phyloP scores from a whole-genome alignment of 2,888 invertebrate genomes.

The Athalia circularis region DNA sequence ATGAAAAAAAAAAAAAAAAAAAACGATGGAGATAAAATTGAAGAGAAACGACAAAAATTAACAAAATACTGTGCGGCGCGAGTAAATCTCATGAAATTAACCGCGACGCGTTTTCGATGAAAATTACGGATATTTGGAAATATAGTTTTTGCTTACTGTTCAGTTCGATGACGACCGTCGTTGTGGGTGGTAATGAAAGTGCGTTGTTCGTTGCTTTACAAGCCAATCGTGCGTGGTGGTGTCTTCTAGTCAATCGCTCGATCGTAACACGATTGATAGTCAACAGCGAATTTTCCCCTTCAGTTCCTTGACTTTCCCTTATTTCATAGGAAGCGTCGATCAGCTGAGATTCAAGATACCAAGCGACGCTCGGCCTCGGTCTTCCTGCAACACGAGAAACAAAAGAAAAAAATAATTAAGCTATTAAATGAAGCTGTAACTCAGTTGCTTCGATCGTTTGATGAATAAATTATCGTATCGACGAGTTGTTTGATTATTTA shows the following conservation, averaged over 20 bases:
- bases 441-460: too few relatives aligned
- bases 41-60: too few relatives aligned
- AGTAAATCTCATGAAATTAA: neutral
- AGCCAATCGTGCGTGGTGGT: constrained; percentile 88
- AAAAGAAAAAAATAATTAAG: neutral
- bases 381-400: constrained; percentile 76
- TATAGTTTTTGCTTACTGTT: constrained; percentile 82
- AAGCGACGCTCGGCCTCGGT: constrained; percentile 86
- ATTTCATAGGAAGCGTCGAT: constrained; percentile 89
- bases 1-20: too few relatives aligned
- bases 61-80: too few relatives aligned
- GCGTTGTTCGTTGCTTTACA: constrained; percentile 94
- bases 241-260: constrained; percentile 87
- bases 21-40: too few relatives aligned
- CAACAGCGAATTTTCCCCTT: constrained; percentile 77
- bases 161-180: constrained; percentile 88
- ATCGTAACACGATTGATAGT: constrained; percentile 89
- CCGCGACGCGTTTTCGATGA: neutral
- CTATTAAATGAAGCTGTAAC: neutral
- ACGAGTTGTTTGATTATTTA: too few relatives aligned
- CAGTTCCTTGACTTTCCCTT: constrained; percentile 72
- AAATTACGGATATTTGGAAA: too few relatives aligned
- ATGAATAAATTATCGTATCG: too few relatives aligned
- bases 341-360: constrained; percentile 89
- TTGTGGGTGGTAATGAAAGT: constrained; percentile 86